phyloP scores from a whole-genome alignment of 1,140 invertebrate genomes.

The Caenorhabditis remanei region DNA sequence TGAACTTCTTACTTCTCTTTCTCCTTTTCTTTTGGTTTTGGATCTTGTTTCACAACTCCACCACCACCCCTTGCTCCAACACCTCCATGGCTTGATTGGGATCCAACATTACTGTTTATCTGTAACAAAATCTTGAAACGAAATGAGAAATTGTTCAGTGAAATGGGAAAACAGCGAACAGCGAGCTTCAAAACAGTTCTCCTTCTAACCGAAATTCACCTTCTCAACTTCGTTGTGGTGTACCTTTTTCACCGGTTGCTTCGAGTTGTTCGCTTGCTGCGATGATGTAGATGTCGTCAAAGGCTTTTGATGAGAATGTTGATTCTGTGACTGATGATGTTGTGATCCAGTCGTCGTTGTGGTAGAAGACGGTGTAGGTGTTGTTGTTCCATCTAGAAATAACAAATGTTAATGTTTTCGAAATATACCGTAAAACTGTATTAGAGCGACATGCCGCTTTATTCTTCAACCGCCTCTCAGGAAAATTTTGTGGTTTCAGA shows the following conservation, averaged over 20 bases:
- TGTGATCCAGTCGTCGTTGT: not conserved
- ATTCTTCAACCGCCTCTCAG: too few species aligned
- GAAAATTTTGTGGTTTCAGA: too few species aligned
- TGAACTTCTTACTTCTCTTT: slow-evolving; percentile 12
- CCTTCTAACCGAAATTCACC: not conserved
- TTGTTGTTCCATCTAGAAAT: not conserved
- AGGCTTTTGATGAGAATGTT: not conserved
- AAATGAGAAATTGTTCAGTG: not conserved
- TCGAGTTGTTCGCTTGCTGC: not conserved
- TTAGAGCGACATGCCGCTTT: too few species aligned
- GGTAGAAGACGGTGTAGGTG: not conserved
- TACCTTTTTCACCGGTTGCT: not conserved
- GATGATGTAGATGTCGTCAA: not conserved
- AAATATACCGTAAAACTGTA: too few species aligned
- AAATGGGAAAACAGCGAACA: not conserved
- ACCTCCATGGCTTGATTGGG: not conserved
- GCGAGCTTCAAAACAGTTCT: too few species aligned
- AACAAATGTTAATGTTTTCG: too few species aligned
- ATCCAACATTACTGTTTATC: not conserved
- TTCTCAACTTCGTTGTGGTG: not conserved
- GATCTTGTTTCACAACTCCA: not conserved
- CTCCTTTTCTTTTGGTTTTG: not conserved
- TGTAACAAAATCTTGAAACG: slow-evolving; percentile 9
- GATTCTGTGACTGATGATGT: not conserved
- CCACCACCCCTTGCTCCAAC: not conserved